A percentile compares a stretch with the other conserved stretches of the same genome.
phyloP scores from a whole-genome alignment of 2,797 vertebrate species.

The Oryzias dopingdopingensis region DNA sequence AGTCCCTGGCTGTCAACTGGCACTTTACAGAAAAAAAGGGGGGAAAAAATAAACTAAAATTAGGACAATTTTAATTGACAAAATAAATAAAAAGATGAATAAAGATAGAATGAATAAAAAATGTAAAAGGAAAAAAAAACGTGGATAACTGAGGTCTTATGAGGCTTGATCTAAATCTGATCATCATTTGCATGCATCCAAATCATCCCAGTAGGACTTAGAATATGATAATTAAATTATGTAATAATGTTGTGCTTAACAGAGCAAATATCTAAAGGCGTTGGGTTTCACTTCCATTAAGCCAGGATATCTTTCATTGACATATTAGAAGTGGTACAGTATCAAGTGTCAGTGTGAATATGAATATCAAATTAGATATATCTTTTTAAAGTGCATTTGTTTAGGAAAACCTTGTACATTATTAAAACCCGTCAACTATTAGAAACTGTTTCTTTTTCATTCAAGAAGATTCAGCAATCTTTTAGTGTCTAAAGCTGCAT shows the following conservation, averaged over 20 bases:
- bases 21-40: too few relatives aligned
- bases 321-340: constrained; percentile 19
- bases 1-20: too few relatives aligned
- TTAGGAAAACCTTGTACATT: too few relatives aligned
- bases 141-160: constrained; percentile 30
- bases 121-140: constrained; percentile 17
- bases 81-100: too few relatives aligned
- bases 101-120: too few relatives aligned
- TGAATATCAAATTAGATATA: constrained; percentile 14
- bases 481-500: constrained; percentile 32
- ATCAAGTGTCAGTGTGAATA: constrained; percentile 56
- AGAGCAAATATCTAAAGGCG: constrained; percentile 66
- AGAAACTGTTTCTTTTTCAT: not conserved
- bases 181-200: constrained; percentile 45
- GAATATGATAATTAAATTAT: constrained; percentile 69
- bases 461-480: constrained; percentile 41
- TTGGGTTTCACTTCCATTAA: constrained; percentile 50
- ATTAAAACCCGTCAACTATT: too few relatives aligned
- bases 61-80: too few relatives aligned
- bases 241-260: constrained; percentile 63
- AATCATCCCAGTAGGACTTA: constrained; percentile 27
- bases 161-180: constrained; percentile 55
- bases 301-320: constrained; percentile 37
- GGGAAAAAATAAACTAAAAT: too few relatives aligned
- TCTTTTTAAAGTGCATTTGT: too few relatives aligned